phyloP scores from a whole-genome alignment of 2,797 vertebrate species.

The Lophius americanus region DNA sequence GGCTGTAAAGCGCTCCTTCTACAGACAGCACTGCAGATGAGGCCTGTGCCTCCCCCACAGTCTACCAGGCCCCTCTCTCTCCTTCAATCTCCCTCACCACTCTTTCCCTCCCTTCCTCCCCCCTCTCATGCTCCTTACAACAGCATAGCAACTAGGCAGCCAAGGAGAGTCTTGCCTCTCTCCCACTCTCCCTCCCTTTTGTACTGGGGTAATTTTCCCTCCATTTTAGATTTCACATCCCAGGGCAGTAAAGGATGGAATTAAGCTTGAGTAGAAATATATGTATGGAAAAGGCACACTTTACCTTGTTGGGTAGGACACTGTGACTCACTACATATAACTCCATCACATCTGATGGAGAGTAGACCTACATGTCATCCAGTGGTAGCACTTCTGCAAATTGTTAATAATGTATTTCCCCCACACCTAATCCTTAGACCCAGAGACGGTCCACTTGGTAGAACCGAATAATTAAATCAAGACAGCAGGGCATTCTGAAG shows the following conservation, averaged over 20 bases:
- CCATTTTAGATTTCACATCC: constrained; percentile 74
- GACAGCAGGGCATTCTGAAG: constrained; percentile 3
- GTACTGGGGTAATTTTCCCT: constrained; percentile 74
- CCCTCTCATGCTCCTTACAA: constrained; percentile 52
- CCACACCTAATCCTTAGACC: constrained; percentile 12
- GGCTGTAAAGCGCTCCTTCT: constrained; percentile 48
- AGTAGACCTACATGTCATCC: constrained; percentile 22
- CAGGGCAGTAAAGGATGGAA: constrained; percentile 32
- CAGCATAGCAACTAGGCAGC: constrained; percentile 79
- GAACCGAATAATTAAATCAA: constrained; percentile 3
- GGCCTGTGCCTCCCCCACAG: constrained; percentile 71
- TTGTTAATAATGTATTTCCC: constrained; percentile 51
- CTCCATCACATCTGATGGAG: constrained; percentile 15
- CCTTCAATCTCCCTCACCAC: constrained; percentile 55
- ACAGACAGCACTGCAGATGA: constrained; percentile 76
- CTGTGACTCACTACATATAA: constrained; percentile 23
- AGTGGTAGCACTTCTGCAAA: constrained; percentile 20
- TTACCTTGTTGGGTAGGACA: constrained; percentile 17
- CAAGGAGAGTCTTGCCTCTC: constrained; percentile 61
- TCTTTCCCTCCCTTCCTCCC: constrained; percentile 29
- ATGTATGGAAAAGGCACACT: neutral
- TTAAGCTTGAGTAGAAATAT: constrained; percentile 20
- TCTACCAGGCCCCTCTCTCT: constrained; percentile 61
- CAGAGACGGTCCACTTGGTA: constrained; percentile 6
- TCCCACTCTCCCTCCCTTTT: constrained; percentile 45